Conservation (phyloP, 2,888 invertebrate species). For the Philonicus albiceps region DNA sequence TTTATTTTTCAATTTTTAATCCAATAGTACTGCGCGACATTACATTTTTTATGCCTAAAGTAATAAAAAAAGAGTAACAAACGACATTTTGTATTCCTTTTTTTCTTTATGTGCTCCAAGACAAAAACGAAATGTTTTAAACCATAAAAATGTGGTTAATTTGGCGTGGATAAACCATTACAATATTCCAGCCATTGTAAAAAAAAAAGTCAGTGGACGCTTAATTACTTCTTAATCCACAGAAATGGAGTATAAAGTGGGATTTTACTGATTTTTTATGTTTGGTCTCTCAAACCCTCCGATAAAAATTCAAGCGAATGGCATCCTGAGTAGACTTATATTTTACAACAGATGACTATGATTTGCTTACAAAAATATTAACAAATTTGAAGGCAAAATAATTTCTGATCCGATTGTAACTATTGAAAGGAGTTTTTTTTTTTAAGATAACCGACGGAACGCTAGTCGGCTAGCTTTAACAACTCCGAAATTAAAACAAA, state of each 20-base stretch:
- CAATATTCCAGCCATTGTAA: not conserved
- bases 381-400: not conserved
- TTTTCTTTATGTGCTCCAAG: not conserved
- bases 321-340: conserved; percentile 48
- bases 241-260: conserved; percentile 49
- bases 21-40: no score
- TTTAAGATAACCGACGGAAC: not conserved
- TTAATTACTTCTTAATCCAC: not conserved
- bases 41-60: no score
- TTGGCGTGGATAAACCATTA: not conserved
- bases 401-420: not conserved
- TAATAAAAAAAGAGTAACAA: not conserved
- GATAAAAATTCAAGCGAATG: conserved; percentile 47
- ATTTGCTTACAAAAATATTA: conserved; percentile 46
- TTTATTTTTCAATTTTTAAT: no score
- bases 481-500: not conserved
- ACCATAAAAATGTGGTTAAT: not conserved
- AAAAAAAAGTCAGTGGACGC: not conserved
- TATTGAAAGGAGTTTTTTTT: not conserved
- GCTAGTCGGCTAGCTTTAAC: not conserved
- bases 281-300: conserved; percentile 50
- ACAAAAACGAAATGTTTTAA: not conserved
- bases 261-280: conserved; percentile 42
- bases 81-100: not conserved
- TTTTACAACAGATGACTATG: conserved; percentile 51